Evolutionary conservation across 2,797 vertebrate genomes (phyloP), one percentile per base, ranked within the genome.

Genomic region (Pipistrellus pygmaeus): DNA sequence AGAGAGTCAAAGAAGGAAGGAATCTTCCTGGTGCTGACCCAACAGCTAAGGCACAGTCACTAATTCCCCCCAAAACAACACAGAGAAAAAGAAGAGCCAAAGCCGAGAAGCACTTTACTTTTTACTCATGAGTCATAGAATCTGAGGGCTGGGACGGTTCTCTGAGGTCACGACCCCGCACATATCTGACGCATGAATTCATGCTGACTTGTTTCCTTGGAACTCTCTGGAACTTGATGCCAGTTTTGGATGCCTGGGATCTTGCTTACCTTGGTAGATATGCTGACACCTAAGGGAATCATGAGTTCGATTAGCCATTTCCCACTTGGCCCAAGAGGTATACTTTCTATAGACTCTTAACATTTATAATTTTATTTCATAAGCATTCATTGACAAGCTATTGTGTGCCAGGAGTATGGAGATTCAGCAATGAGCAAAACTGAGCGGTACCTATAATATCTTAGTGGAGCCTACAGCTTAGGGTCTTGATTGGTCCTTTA

Each of bases 211-310:
- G 30, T 86, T 96, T 91, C 87, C 87, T 94, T 90, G 53, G 25
- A 60, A 83, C 44, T 57, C 78, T 95, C 91, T 95, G 77, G 93
- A 96, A 96, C 96, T 97, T 97, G 87, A 93, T 90, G 82, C 53
- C 25, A 32, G 25, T 81, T 15, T 62, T 92, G 8, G 25, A 83
- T 73, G 27, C 48, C 92, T 94, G 46, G 35, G 38, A 66, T 75
- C 81, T 88, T 78, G n/a, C 44, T 94, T 83, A 72, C 75, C 77
- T 88, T 90, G 25, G 51, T 80, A 85, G 66, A 85, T 76, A 90
- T 20, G 83, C 57, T 92, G 55, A 64, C 80, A 71, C n/a, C 78
- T 91, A 48, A 9, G 55, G 53, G 78, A 41, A 71, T 85, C 46
- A 57, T 46, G 64, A 68, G 30, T n/a, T 88, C 62, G 30, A 71